These are phyloP conservation scores for Leptobrachium ailaonicum DNA, from an alignment of 2,113 vertebrate genomes.

Conservation along the genomic window DNA sequence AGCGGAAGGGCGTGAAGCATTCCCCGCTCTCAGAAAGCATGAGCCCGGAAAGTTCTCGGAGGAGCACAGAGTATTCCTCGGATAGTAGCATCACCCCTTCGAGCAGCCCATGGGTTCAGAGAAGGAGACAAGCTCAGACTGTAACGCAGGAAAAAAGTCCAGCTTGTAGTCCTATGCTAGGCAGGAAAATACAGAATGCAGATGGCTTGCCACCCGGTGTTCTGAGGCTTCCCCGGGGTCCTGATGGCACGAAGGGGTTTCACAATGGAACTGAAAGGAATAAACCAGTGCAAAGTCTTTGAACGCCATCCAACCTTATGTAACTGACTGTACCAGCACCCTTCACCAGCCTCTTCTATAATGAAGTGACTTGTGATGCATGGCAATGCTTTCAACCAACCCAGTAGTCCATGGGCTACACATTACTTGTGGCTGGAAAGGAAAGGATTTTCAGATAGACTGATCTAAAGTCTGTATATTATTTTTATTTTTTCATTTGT, in stretches of 20 bases:
- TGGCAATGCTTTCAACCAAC: constrained; percentile 5
- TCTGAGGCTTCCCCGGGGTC: constrained; percentile 84
- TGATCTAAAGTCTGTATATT: constrained; percentile 61
- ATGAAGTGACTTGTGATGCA: constrained; percentile 29
- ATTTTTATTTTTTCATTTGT: constrained; percentile 58
- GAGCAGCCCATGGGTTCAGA: constrained; percentile 93
- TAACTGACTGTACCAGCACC: constrained; percentile 15
- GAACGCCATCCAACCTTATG: constrained; percentile 38
- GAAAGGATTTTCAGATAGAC: constrained; percentile 55
- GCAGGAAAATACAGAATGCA: constrained; percentile 82
- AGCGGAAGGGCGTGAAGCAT: constrained; percentile 79
- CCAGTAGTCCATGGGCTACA: constrained; percentile 14
- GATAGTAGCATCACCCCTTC: constrained; percentile 93
- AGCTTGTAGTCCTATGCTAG: constrained; percentile 79
- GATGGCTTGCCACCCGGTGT: constrained; percentile 87
- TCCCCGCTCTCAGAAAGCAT: constrained; percentile 81
- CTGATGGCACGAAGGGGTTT: constrained; percentile 91
- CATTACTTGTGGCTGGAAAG: constrained; percentile 44
- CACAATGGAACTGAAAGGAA: constrained; percentile 72
- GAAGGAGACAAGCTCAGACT: constrained; percentile 81
- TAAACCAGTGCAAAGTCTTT: constrained; percentile 53
- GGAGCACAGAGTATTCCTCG: constrained; percentile 86
- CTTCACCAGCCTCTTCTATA: neutral
- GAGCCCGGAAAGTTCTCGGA: constrained; percentile 70
- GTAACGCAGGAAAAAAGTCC: constrained; percentile 86